Percentiles rank a stretch among this genome's conserved stretches.
phyloP scores from a whole-genome alignment of 2,113 vertebrate species.

The Ictalurus punctatus region DNA sequence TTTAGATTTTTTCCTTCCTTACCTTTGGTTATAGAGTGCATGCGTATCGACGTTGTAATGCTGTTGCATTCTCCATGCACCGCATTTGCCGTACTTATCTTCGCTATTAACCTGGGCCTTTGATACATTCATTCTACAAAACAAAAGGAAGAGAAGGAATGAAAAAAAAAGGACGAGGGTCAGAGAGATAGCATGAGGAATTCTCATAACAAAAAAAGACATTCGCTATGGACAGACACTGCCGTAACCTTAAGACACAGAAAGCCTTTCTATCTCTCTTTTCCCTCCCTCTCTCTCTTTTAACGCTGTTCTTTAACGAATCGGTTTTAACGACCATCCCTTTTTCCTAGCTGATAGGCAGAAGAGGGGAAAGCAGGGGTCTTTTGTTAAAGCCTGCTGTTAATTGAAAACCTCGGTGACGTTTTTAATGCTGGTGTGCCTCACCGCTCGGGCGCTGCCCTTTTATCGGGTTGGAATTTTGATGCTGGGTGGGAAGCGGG shows the following conservation, averaged over 20 bases:
- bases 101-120: conserved; percentile 81
- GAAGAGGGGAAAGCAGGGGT: conserved; percentile 17
- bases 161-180: conserved; percentile 52
- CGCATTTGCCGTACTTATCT: conserved; percentile 77
- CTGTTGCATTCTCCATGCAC: conserved; percentile 81
- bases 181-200: conserved; percentile 55
- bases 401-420: conserved; percentile 48
- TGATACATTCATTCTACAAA: conserved; percentile 81
- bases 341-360: conserved; percentile 12
- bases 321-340: conserved; percentile 32
- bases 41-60: conserved; percentile 79
- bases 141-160: conserved; percentile 55
- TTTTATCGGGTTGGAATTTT: conserved; percentile 38
- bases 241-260: conserved; percentile 33
- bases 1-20: conserved; percentile 54
- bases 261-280: conserved; percentile 33
- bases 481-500: neutral
- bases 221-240: conserved; percentile 51
- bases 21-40: conserved; percentile 74
- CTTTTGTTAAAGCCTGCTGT: conserved; percentile 42
- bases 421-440: conserved; percentile 45
- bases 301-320: conserved; percentile 38
- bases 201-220: conserved; percentile 41
- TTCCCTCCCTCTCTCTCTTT: conserved; percentile 10
- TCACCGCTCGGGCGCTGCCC: conserved; percentile 34